These are phyloP conservation scores for Apostichopus parvimensis DNA, from an alignment of 35 echinoderm and acorn worm genomes.

Conservation along the genomic window DNA sequence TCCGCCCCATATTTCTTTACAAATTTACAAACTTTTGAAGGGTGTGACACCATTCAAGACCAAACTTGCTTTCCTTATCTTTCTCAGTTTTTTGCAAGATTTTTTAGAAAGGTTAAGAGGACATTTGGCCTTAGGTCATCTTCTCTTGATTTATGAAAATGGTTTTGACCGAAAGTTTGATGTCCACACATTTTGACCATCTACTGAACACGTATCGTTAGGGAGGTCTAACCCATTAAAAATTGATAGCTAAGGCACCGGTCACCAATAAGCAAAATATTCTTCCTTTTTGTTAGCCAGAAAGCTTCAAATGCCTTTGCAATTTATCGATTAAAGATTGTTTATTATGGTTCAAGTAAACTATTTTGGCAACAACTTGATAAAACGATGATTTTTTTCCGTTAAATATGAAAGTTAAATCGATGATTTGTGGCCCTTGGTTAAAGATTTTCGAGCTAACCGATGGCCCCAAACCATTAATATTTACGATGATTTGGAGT, in stretches of 20 bases:
- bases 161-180: slow-evolving; percentile 4
- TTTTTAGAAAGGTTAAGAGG: neutral
- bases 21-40: too few relatives aligned
- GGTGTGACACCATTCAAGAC: too few relatives aligned
- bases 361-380: neutral
- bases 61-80: too few relatives aligned
- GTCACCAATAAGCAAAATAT: neutral
- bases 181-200: slow-evolving; percentile 11
- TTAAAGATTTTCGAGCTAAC: neutral
- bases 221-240: slow-evolving; percentile 29
- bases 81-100: too few relatives aligned
- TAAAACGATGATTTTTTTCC: neutral
- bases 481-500: neutral
- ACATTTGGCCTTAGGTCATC: slow-evolving; percentile 15
- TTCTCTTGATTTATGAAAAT: slow-evolving; percentile 35
- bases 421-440: slow-evolving; percentile 18
- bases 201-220: slow-evolving; percentile 13
- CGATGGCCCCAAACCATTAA: neutral
- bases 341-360: slow-evolving; percentile 38
- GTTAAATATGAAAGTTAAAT: neutral
- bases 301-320: neutral
- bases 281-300: slow-evolving; percentile 2
- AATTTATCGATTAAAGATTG: slow-evolving; percentile 7
- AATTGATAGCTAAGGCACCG: neutral
- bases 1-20: too few relatives aligned